Evolutionary conservation across 2,888 invertebrate genomes (phyloP).

Genomic region (Hanleya hanleyi): DNA sequence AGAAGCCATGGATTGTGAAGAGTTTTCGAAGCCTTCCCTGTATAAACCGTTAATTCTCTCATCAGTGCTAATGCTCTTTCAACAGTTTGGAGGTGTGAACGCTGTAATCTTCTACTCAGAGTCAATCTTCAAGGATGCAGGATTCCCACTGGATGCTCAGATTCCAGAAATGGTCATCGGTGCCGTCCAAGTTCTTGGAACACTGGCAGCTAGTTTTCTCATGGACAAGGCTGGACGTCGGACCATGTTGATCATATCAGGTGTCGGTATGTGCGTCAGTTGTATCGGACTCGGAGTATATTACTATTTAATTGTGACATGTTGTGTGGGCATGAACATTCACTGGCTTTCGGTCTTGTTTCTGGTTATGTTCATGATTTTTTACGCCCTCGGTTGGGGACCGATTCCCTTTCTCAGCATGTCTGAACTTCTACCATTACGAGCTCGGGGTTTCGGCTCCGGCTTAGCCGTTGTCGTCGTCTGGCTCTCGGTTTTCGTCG

Average conservation of each 20-base stretch:
- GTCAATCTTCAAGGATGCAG: conserved; percentile 87
- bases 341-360: conserved; percentile 61
- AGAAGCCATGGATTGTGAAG: conserved; percentile 77
- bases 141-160: conserved; percentile 84
- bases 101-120: conserved; percentile 95
- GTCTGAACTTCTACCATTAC: conserved; percentile 79
- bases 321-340: conserved; percentile 75
- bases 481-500: conserved; percentile 70
- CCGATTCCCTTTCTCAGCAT: conserved; percentile 73
- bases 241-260: conserved; percentile 88
- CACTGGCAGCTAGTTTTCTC: conserved; percentile 88
- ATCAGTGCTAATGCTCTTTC: conserved; percentile 93
- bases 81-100: conserved; percentile 96
- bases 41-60: conserved; percentile 85
- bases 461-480: conserved; percentile 92
- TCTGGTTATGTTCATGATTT: conserved; percentile 68
- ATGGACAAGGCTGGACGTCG: conserved; percentile 94
- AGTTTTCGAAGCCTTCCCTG: conserved; percentile 82
- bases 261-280: conserved; percentile 74
- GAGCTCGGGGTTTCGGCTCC: conserved; percentile 91
- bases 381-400: conserved; percentile 73
- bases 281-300: conserved; percentile 64
- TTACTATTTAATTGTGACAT: conserved; percentile 49
- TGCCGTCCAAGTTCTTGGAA: conserved; percentile 89
- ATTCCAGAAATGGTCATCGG: conserved; percentile 90